Conservation (phyloP, 2,113 vertebrate species). For the Phyllostomus discolor region DNA sequence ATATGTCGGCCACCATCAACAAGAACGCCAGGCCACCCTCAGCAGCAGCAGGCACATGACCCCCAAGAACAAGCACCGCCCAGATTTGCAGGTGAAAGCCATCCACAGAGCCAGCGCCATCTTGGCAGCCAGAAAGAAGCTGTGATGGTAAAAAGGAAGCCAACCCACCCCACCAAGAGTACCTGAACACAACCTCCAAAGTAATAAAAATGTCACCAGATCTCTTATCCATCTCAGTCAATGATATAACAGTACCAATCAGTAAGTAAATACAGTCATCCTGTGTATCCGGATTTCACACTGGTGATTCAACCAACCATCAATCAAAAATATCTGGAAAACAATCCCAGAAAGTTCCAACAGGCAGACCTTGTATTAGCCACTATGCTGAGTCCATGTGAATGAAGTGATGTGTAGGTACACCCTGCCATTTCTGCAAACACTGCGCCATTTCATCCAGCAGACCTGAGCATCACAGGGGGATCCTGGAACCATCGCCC, state of each 20-base stretch:
- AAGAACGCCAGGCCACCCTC: conserved; percentile 85
- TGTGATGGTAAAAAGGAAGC: conserved; percentile 78
- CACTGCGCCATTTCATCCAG: background rate
- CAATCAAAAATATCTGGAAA: background rate
- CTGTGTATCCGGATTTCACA: background rate
- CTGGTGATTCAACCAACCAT: background rate
- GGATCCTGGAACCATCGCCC: background rate
- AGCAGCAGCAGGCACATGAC: conserved; percentile 84
- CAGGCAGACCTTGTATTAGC: background rate
- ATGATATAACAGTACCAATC: background rate
- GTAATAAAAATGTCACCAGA: background rate
- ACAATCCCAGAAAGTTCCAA: background rate
- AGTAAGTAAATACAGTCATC: background rate
- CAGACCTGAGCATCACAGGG: background rate
- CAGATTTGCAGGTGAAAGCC: conserved; percentile 83
- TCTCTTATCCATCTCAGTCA: background rate
- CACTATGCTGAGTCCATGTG: background rate
- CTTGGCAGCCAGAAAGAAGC: conserved; percentile 86
- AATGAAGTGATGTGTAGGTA: background rate
- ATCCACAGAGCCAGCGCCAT: conserved; percentile 76
- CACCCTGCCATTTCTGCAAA: background rate
- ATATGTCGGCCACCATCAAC: conserved; percentile 83
- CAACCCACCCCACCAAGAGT: conserved; percentile 80
- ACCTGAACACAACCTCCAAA: conserved; percentile 62
- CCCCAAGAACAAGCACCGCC: conserved; percentile 83